Evolutionary conservation across 2,888 invertebrate genomes (phyloP), one percentile per base, ranked within the genome.

Genomic region (Cyrtodaria siliqua): DNA sequence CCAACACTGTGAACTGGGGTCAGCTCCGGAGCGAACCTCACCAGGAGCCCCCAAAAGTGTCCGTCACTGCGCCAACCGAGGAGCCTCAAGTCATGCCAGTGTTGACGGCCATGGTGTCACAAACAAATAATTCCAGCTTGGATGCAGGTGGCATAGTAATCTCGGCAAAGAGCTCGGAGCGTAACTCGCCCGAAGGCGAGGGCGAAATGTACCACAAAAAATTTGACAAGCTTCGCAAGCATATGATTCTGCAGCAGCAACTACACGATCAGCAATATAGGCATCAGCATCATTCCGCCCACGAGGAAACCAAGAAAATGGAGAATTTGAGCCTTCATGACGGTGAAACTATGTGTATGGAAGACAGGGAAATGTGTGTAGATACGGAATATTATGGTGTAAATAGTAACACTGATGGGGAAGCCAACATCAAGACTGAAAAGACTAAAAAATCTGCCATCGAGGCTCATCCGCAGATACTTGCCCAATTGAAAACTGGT

Each of bases 391-490:
- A 40, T 12, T 44, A 40, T 12, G 44, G 67, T 26, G 33, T 9
- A 8, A 9, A 38, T 23, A n/a, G 29, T 8, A 9, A 14, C 24
- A 9, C 33, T 42, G 53, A 49, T 12, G 23, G 38, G n/a, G 55
- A 53, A n/a, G 61, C n/a, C 1, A 57, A 55, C 40, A 29, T 61
- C 14, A 62, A 60, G 20, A 26, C 2, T 6, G 74, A 63, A n/a
- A 82, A 79, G 56, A 56, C 72, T 27, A 83, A 83, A 49, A 80
- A 82, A 23, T 87, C 89, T 2, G 89, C 89, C 3, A 83, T 83
- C 20, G 89, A 90, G 59, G 85, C 89, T 8, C 90, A 90, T 70
- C 90, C 90, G 0, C 89, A 90, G 60, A 82, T 90, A n/a, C 79
- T 90, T 60, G 90, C 90, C 63, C 89, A 90, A 53, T 82, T 90